phyloP scores from a whole-genome alignment of 2,113 vertebrate genomes.

The Myotis yumanensis region DNA sequence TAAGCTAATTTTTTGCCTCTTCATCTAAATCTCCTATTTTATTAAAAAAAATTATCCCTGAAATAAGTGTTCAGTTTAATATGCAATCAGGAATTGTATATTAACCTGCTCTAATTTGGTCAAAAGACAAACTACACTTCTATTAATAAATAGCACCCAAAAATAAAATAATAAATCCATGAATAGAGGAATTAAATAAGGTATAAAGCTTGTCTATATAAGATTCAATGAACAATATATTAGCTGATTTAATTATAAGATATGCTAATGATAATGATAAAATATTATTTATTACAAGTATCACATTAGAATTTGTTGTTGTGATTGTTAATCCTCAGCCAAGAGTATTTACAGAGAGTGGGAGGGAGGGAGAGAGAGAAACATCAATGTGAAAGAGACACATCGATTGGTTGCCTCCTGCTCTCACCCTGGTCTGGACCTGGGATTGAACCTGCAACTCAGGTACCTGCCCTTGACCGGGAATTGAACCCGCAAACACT shows the following conservation, averaged over 20 bases:
- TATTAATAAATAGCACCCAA: slow-evolving; percentile 21
- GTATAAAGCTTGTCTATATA: slow-evolving; percentile 35
- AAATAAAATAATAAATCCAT: slow-evolving; percentile 33
- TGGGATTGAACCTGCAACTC: too few relatives aligned
- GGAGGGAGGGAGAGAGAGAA: too few relatives aligned
- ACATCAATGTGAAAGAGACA: too few relatives aligned
- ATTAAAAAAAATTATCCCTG: neutral
- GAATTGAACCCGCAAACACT: too few relatives aligned
- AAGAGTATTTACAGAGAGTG: too few relatives aligned
- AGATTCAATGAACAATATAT: slow-evolving; percentile 7
- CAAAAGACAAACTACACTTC: neutral
- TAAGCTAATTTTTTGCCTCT: slow-evolving; percentile 1
- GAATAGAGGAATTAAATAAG: neutral
- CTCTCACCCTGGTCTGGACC: too few relatives aligned
- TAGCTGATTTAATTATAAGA: slow-evolving; percentile 20
- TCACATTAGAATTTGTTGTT: too few relatives aligned
- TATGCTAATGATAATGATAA: neutral
- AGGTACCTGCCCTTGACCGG: too few relatives aligned
- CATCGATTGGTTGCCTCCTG: too few relatives aligned
- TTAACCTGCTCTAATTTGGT: neutral
- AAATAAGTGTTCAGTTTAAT: neutral
- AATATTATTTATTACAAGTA: slow-evolving; percentile 29
- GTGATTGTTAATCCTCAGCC: too few relatives aligned
- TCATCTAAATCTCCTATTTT: neutral
- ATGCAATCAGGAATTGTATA: neutral